Base-by-base conservation (phyloP, 2,888 invertebrate genomes). In the Argynnis bischoffii region DNA sequence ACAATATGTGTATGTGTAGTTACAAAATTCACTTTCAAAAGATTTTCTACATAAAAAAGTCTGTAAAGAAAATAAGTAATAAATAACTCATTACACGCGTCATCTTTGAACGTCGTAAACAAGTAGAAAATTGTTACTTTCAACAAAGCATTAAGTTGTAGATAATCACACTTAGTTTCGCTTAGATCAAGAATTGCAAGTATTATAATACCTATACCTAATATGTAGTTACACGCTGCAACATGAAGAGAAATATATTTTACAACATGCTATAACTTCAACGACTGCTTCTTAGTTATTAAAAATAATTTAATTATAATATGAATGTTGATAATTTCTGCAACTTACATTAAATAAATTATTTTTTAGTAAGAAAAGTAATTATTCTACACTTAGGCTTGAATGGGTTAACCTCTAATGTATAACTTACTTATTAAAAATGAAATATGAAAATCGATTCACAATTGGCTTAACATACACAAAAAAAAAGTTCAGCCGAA, bases 121-220 rank as follows among this genome's bases (percentile, higher is more conserved):
- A 50, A 16, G 41, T 18, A 51, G 50, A 64, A 51, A 65, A 53
- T 54, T 59, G 53, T 59, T 46, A 55, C 53, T 59, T 64, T 21
- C 56, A 50, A 56, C 55, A 51, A 13, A 35, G 54, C 57, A 59
- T 57, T 51, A 51, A 21, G 11, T 21, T 47, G 47, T 59, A 59
- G 47, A 47, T 59, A n/a, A 57, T 59, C 47, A 59, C n/a, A 26
- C 16, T n/a, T 5, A 59, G 59, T 48, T 59, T 59, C 48, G 59
- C 48, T 59, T n/a, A 0, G 21, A 59, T 31, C 26, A 48, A 13
- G 48, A 21, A 26, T 47, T 41, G 14, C n/a, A 18, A 11, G 41
- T 16, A 55, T 16, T 35, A 55, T 35, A 35, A 16, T 13, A 11
- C 13, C 35, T 55, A 55, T 55, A n/a, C 5, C 8, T 55, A 3